A percentile compares a stretch with the other conserved stretches of the same genome.
phyloP scores from a whole-genome alignment of 2,113 vertebrate species.

The Pontoporia blainvillei region DNA sequence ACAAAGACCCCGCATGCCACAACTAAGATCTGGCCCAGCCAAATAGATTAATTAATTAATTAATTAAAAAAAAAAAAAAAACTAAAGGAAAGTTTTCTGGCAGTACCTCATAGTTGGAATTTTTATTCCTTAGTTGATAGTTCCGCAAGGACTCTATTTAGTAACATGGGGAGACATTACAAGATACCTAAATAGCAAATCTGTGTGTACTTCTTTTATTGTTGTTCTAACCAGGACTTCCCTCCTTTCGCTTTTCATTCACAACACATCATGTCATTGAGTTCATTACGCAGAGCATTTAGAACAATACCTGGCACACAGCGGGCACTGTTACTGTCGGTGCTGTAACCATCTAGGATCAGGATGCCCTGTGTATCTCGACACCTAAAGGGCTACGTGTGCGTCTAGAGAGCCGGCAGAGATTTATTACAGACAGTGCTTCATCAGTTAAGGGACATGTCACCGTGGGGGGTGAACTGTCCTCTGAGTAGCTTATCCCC shows the following conservation, averaged over 20 bases:
- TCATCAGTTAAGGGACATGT: background rate
- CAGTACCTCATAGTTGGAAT: background rate
- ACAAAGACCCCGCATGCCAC: no score
- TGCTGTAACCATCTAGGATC: background rate
- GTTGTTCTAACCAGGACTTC: background rate
- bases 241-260: background rate
- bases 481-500: background rate
- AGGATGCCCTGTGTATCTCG: background rate
- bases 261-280: background rate
- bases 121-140: background rate
- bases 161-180: background rate
- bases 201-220: background rate
- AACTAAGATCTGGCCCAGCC: no score
- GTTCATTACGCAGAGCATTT: background rate
- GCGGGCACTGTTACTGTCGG: background rate
- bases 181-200: background rate
- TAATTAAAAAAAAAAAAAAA: no score
- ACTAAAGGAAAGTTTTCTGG: background rate
- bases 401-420: fast-evolving
- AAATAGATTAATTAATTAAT: no score
- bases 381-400: background rate
- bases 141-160: background rate
- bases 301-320: background rate
- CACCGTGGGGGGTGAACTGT: background rate
- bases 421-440: fast-evolving